These are phyloP conservation scores for Lepus americanus DNA, from an alignment of 2,113 vertebrate species.

Conservation along the genomic window DNA sequence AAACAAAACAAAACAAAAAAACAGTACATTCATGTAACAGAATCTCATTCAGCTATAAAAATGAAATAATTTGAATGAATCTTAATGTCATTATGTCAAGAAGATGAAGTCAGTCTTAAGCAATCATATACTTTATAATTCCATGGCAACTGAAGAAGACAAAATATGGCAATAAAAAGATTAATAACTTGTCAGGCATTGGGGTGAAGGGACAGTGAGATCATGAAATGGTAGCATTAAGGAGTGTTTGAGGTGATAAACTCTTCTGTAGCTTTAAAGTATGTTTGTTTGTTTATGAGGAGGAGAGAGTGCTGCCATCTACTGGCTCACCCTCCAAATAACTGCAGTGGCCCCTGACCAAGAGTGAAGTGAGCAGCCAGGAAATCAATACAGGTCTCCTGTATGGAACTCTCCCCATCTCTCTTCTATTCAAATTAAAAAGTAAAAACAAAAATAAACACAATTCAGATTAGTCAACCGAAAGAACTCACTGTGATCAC, in stretches of 20 bases:
- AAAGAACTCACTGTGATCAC: neutral
- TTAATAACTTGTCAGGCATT: neutral
- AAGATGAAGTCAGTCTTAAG: neutral
- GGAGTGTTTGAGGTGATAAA: neutral
- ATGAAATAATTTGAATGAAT: neutral
- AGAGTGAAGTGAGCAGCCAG: too few species aligned
- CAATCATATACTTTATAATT: neutral
- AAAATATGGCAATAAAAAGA: neutral
- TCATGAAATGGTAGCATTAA: neutral
- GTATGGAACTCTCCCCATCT: too few species aligned
- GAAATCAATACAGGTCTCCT: too few species aligned
- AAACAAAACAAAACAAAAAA: too few species aligned
- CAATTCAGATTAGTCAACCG: neutral
- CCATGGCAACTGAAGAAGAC: neutral
- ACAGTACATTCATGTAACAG: too few species aligned
- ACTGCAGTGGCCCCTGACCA: too few species aligned
- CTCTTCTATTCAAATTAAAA: neutral
- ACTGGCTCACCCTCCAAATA: too few species aligned
- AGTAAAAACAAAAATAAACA: neutral
- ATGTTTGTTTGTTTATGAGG: too few species aligned
- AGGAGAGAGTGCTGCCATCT: too few species aligned
- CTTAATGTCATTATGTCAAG: neutral
- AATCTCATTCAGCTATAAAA: neutral
- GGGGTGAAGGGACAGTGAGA: neutral
- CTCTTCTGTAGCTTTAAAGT: neutral